Evolutionary conservation across 2,113 vertebrate species (phyloP).

Genomic region (Ascaphus truei): DNA sequence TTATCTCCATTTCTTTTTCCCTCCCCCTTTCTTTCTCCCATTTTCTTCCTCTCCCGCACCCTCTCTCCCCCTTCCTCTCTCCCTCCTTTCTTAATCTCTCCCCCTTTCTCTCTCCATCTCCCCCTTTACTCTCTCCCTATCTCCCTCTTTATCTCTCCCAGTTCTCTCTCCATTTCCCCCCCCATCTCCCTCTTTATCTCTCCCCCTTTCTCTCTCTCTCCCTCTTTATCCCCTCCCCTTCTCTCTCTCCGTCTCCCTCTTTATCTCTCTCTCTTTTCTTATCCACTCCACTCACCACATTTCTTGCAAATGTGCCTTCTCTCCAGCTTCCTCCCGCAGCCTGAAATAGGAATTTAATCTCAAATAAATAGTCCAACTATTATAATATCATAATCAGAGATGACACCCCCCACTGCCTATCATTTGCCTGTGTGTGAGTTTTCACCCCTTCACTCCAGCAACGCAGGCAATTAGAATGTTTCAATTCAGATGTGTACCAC

Average conservation of each 20-base stretch:
- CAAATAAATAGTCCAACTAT: conserved; percentile 62
- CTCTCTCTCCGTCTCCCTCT: not conserved
- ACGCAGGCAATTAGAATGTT: not conserved
- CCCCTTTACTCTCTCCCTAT: no score
- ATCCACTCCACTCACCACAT: not conserved
- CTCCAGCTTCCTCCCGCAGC: conserved; percentile 32
- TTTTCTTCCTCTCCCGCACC: no score
- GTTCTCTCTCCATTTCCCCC: no score
- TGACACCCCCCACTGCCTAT: conserved; percentile 48
- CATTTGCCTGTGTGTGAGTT: conserved; percentile 47
- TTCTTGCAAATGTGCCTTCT: conserved; percentile 25
- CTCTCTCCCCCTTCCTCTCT: not conserved
- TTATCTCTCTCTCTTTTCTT: not conserved
- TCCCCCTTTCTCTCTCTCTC: not conserved
- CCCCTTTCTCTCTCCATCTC: no score
- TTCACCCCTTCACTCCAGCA: not conserved
- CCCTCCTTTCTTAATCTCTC: not conserved
- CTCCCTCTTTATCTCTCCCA: no score
- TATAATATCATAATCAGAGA: conserved; percentile 64
- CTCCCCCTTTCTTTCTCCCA: not conserved
- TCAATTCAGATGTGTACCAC: no score
- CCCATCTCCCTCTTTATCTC: not conserved
- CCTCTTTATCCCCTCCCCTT: not conserved
- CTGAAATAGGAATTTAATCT: conserved; percentile 66
- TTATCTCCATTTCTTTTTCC: no score